These are phyloP conservation scores for Sceliomorpha sp. DNA, from an alignment of 2,888 invertebrate species.

Conservation along the genomic window DNA sequence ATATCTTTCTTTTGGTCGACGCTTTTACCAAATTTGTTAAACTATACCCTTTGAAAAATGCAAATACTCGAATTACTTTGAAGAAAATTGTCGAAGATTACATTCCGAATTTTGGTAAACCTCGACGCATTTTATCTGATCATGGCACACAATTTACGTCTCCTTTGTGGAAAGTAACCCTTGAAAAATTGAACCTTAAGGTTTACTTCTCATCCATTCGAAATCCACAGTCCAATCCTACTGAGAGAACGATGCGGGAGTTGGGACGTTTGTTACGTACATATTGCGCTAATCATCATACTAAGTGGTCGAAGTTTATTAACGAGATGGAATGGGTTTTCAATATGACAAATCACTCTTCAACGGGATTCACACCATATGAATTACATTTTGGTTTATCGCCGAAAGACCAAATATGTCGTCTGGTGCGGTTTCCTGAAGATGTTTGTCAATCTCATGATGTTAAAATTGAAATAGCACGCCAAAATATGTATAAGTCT, in stretches of 20 bases:
- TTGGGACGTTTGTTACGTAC: neutral
- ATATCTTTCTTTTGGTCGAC: constrained; percentile 21
- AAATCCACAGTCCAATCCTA: neutral
- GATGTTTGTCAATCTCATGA: neutral
- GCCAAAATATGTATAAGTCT: neutral
- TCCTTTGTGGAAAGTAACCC: neutral
- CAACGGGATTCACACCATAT: neutral
- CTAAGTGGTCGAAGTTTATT: neutral
- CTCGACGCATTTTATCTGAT: neutral
- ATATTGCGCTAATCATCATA: neutral
- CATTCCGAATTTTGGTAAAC: neutral
- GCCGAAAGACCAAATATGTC: neutral
- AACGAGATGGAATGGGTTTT: neutral
- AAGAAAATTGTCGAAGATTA: neutral
- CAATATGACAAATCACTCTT: neutral
- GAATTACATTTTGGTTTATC: constrained; percentile 1
- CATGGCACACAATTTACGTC: neutral
- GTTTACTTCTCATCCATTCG: neutral
- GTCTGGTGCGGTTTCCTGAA: neutral
- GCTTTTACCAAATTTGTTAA: constrained; percentile 22
- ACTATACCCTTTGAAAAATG: constrained; percentile 53
- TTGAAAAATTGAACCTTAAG: neutral
- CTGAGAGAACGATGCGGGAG: neutral
- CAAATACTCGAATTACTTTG: constrained; percentile 32
- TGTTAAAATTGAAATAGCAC: neutral